A percentile compares a stretch with the other conserved stretches of the same genome.
phyloP scores from a whole-genome alignment of 1,140 invertebrate species.

The Bicyclus anynana region DNA sequence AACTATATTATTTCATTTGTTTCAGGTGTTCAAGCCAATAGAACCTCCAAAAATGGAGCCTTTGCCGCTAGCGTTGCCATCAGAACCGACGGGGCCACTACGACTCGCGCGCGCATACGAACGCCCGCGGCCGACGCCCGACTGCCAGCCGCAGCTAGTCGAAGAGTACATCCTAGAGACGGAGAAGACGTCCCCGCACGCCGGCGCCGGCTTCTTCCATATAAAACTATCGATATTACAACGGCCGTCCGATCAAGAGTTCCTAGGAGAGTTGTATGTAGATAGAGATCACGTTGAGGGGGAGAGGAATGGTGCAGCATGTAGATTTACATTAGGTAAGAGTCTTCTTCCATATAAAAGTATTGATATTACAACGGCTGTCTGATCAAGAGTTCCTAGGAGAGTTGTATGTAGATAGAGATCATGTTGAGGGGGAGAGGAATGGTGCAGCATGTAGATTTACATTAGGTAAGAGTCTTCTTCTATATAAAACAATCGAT shows the following conservation, averaged over 20 bases:
- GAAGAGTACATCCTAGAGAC: slow-evolving; percentile 94
- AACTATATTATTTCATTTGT: no score
- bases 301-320: slow-evolving; percentile 89
- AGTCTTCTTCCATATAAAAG: slow-evolving; percentile 81
- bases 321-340: slow-evolving; percentile 83
- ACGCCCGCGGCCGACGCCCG: slow-evolving; percentile 81
- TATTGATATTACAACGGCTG: slow-evolving; percentile 90
- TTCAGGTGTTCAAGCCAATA: slow-evolving; percentile 69
- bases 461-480: slow-evolving; percentile 70
- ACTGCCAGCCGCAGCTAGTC: slow-evolving; percentile 88
- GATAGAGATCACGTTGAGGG: slow-evolving; percentile 90
- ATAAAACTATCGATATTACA: slow-evolving; percentile 92
- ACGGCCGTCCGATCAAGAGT: slow-evolving; percentile 91
- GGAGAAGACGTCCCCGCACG: slow-evolving; percentile 79
- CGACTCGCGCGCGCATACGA: slow-evolving; percentile 79
- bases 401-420: slow-evolving; percentile 92
- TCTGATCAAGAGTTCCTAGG: slow-evolving; percentile 93
- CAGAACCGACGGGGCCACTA: slow-evolving; percentile 52
- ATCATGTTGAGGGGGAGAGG: slow-evolving; percentile 87
- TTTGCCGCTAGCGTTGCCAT: slow-evolving; percentile 50
- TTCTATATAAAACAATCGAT: slow-evolving; percentile 90
- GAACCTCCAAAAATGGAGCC: slow-evolving; percentile 68
- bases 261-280: slow-evolving; percentile 92
- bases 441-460: slow-evolving; percentile 92
- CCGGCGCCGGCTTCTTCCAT: slow-evolving; percentile 83